Percentiles rank a stretch among this genome's conserved stretches.
phyloP scores from a whole-genome alignment of 2,888 invertebrate genomes.

The Pseudeuparius sepicola region DNA sequence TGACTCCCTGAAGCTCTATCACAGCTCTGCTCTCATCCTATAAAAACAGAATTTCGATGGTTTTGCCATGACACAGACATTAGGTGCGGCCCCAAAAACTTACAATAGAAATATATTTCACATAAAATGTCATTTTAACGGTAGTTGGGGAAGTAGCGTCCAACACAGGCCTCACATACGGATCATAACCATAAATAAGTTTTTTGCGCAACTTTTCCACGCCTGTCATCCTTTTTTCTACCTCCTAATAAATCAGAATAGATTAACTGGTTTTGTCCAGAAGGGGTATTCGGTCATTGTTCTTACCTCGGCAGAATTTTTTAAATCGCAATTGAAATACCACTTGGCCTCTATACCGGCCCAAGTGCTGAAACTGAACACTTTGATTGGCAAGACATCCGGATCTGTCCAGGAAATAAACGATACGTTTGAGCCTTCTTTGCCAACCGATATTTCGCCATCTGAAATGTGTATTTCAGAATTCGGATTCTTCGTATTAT shows the following conservation, averaged over 20 bases:
- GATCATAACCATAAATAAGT: constrained; percentile 42
- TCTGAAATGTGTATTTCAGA: constrained; percentile 38
- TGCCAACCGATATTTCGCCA: constrained; percentile 52
- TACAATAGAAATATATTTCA: too few species aligned
- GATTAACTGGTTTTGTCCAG: too few species aligned
- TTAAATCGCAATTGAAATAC: constrained; percentile 53
- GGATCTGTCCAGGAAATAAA: constrained; percentile 51
- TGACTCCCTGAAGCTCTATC: constrained; percentile 34
- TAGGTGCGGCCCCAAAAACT: constrained; percentile 3
- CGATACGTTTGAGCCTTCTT: constrained; percentile 50
- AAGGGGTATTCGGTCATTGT: too few species aligned
- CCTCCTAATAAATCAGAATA: constrained; percentile 30
- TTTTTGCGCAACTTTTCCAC: constrained; percentile 45
- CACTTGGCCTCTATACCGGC: constrained; percentile 55
- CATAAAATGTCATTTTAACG: constrained; percentile 28
- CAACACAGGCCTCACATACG: constrained; percentile 35
- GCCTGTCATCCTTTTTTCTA: constrained; percentile 40
- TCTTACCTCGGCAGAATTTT: constrained; percentile 23
- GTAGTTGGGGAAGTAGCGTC: constrained; percentile 26
- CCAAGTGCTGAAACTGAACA: constrained; percentile 62
- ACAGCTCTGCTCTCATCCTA: constrained; percentile 34
- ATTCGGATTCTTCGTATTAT: background rate
- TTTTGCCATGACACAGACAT: too few species aligned
- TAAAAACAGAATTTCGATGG: constrained; percentile 20
- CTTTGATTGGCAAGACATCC: constrained; percentile 49